Base-by-base conservation (phyloP, 2,797 vertebrate species). In the Octomys mimax region DNA sequence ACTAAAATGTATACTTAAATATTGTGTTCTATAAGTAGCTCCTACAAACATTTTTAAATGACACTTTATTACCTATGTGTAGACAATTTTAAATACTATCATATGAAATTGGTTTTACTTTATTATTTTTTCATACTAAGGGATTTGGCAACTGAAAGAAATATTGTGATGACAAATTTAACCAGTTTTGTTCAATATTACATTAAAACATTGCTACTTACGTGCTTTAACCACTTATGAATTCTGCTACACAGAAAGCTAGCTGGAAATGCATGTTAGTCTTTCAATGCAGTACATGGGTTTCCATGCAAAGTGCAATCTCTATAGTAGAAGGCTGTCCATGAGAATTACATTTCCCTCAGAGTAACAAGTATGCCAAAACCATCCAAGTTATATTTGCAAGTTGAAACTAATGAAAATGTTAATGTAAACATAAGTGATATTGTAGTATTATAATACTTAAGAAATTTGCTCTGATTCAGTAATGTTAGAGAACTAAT, bases 11-110 rank as follows among this genome's bases (percentile, higher is more conserved):
- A 28, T 31, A 4, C 12, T 80, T 97, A 89, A 87, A 71, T 96
- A 96, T 94, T 94, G 10, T 0, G 90, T 97, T 97, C 86, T 95
- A 2, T 6, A 97, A 89, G 79, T 96, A 62, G 92, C 84, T 59
- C 94, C 31, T 19, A 85, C 62, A 87, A 36, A 95, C 79, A 93
- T 93, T 97, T 89, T 86, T n/a, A 96, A 97, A 96, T 91, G 81
- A 18, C 7, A 49, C 54, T 54, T 33, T 70, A 10, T 2, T 26
- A 26, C 42, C 36, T 54, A 36, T 6, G 4, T 79, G 2, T 85
- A 52, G 59, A 89, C 73, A 77, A 92, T 4, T 95, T 90, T 93
- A 88, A 97, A 89, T 70, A 6, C 0, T 2, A 82, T 7, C 0
- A 6, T 81, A 73, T 95, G 84, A 68, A 68, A 68, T 68, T 62